Conservation (phyloP, 2,888 invertebrate genomes). For the Sphinx pinastri region DNA sequence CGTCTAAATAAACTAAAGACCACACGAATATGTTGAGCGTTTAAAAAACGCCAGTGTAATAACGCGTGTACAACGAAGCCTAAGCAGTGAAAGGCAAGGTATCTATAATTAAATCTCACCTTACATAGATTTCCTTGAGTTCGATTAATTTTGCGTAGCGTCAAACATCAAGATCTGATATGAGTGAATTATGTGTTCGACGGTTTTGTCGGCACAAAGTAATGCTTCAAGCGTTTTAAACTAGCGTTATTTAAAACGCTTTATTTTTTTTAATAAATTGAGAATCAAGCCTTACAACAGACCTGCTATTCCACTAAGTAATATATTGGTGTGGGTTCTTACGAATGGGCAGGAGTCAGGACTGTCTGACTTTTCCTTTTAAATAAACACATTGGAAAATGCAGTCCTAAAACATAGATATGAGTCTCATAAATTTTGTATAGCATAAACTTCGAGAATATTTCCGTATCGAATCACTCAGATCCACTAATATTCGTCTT, state of each 20-base stretch:
- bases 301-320: too few species aligned
- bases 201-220: not conserved
- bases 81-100: slow-evolving; percentile 45
- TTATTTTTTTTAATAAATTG: not conserved
- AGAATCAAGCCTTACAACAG: too few species aligned
- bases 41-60: slow-evolving; percentile 4
- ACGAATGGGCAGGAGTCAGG: too few species aligned
- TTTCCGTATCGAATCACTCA: too few species aligned
- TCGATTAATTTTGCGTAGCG: slow-evolving; percentile 38
- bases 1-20: too few species aligned
- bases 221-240: not conserved
- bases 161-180: slow-evolving; percentile 40
- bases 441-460: too few species aligned
- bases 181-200: slow-evolving; percentile 7
- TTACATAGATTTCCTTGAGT: slow-evolving; percentile 53
- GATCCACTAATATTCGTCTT: too few species aligned
- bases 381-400: too few species aligned
- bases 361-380: too few species aligned
- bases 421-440: too few species aligned
- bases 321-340: too few species aligned
- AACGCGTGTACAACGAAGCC: not conserved
- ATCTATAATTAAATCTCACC: slow-evolving; percentile 55
- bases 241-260: not conserved
- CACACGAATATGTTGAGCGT: not conserved
- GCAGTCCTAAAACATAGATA: too few species aligned